These are phyloP conservation scores for Toxonevra muliebris DNA, from an alignment of 2,888 invertebrate species.

Conservation along the genomic window DNA sequence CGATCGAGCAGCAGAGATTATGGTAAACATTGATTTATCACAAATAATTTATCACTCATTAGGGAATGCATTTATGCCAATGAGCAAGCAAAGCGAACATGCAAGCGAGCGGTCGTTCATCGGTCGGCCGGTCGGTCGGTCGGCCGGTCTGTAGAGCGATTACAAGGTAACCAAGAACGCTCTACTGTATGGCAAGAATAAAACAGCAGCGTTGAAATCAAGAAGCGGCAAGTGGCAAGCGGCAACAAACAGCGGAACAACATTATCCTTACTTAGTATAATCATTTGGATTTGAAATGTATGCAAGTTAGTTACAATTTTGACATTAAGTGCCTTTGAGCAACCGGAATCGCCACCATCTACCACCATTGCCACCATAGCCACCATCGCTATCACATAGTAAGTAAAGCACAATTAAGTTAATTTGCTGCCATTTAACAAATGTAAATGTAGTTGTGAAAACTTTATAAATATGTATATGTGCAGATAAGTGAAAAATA, in stretches of 20 bases:
- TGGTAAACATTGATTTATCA: conserved; percentile 49
- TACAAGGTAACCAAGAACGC: conserved; percentile 21
- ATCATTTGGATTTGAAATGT: too few relatives aligned
- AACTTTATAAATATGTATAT: background rate
- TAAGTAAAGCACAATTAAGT: conserved; percentile 39
- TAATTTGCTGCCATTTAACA: conserved; percentile 42
- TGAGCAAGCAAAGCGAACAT: conserved; percentile 16
- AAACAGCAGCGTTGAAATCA: conserved; percentile 1
- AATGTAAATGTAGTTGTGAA: conserved; percentile 12
- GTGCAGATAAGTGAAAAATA: conserved; percentile 33
- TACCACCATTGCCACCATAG: too few relatives aligned
- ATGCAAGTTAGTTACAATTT: background rate
- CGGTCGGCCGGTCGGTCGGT: background rate
- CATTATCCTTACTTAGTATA: too few relatives aligned
- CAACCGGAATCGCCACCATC: background rate
- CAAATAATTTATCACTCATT: conserved; percentile 54
- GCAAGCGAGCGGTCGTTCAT: too few relatives aligned
- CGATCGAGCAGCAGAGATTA: conserved; percentile 40
- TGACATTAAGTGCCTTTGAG: conserved; percentile 27
- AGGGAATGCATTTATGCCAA: conserved; percentile 43
- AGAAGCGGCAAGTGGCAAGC: background rate
- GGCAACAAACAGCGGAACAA: too few relatives aligned
- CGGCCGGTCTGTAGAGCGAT: conserved; percentile 6
- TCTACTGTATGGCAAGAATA: background rate
- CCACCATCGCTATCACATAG: background rate